Percentiles rank a stretch among this genome's conserved stretches.
Evolutionary conservation across 2,113 vertebrate genomes (phyloP).

Genomic region (Clarias magur): DNA sequence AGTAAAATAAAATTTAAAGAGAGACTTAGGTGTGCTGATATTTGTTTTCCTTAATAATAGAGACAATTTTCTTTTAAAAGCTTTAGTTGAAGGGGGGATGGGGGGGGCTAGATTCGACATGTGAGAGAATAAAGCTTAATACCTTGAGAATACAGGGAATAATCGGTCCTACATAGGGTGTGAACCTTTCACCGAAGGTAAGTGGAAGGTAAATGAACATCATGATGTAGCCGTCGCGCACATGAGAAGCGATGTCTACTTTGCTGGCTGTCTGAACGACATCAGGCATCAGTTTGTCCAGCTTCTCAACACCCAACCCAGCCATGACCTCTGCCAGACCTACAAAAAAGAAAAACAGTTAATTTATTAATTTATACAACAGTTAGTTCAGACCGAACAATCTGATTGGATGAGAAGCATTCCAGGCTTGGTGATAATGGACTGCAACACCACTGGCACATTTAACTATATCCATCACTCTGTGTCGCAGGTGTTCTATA

Average conservation of each 20-base stretch:
- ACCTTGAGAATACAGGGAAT: conserved; percentile 99
- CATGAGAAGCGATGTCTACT: conserved; percentile 94
- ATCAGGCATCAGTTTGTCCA: conserved; percentile 98
- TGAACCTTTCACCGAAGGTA: conserved; percentile 96
- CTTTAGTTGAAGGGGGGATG: too few species aligned
- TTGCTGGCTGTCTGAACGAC: conserved; percentile 97
- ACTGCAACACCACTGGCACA: too few species aligned
- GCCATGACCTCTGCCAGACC: conserved; percentile 98
- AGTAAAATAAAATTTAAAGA: not conserved
- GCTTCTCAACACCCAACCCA: conserved; percentile 94
- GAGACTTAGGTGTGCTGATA: too few species aligned
- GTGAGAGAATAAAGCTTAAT: conserved; percentile 1
- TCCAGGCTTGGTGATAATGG: too few species aligned
- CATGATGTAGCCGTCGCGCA: conserved; percentile 99
- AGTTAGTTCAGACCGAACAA: too few species aligned
- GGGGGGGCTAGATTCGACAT: not conserved
- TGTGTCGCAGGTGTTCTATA: too few species aligned
- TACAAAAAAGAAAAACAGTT: conserved; percentile 50
- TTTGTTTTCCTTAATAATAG: not conserved
- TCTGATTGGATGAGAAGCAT: too few species aligned
- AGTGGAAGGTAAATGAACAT: conserved; percentile 99
- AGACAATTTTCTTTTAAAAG: not conserved
- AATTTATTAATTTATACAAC: not conserved
- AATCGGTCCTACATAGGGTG: conserved; percentile 95
- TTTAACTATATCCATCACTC: too few species aligned